These are phyloP conservation scores for Drosophila kuntzei DNA, from an alignment of 2,888 invertebrate genomes.

Conservation along the genomic window DNA sequence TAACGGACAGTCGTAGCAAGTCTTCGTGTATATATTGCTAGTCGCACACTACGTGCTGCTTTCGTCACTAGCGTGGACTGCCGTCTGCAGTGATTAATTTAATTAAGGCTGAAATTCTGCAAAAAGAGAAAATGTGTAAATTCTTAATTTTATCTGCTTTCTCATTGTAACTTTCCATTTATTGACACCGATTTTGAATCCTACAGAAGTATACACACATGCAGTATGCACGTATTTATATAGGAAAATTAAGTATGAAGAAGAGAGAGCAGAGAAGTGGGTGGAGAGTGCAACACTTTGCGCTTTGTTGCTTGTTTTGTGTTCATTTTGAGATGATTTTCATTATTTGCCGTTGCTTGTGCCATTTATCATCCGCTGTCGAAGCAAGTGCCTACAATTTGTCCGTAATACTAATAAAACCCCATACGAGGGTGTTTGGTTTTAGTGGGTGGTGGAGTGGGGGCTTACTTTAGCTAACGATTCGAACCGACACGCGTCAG, in stretches of 20 bases:
- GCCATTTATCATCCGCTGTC: conserved; percentile 46
- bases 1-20: too few species aligned
- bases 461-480: not conserved
- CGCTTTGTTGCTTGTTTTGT: conserved; percentile 20
- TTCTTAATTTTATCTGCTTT: too few species aligned
- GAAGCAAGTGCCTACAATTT: conserved; percentile 43
- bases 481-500: conserved; percentile 36
- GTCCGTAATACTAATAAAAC: conserved; percentile 30
- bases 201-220: too few species aligned
- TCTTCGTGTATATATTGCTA: too few species aligned
- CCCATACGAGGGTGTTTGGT: not conserved
- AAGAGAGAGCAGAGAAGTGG: not conserved
- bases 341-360: conserved; percentile 23
- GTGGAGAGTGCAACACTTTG: conserved; percentile 3
- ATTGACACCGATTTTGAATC: not conserved
- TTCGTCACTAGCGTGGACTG: too few species aligned
- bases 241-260: not conserved
- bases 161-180: not conserved
- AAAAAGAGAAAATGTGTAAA: too few species aligned
- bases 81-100: too few species aligned
- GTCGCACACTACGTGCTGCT: too few species aligned
- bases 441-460: not conserved
- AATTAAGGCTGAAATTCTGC: too few species aligned
- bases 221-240: too few species aligned
- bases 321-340: conserved; percentile 25